A percentile compares a stretch with the other conserved stretches of the same genome.
Conservation (phyloP, 2,888 invertebrate genomes). For the Eristalis intricaria region DNA sequence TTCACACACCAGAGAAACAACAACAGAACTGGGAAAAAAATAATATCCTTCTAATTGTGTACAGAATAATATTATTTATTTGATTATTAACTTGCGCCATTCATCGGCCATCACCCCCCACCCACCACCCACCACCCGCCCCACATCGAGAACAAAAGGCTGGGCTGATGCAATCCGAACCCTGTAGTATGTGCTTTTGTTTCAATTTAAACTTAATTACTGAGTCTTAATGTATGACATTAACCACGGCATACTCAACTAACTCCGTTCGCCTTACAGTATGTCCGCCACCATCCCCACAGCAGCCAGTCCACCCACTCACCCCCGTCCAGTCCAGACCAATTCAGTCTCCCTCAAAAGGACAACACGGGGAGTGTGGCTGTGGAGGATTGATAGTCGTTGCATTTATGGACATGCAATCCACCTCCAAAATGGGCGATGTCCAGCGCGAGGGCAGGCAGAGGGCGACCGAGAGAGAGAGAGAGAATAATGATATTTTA, state of each 20-base stretch:
- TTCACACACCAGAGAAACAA: not conserved
- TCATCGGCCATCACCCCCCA: not conserved
- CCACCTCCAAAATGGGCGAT: too few species aligned
- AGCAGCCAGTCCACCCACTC: too few species aligned
- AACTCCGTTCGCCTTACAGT: too few species aligned
- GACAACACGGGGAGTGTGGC: too few species aligned
- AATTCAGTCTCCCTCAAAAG: too few species aligned
- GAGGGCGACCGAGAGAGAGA: too few species aligned
- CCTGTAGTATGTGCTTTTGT: constrained; percentile 3
- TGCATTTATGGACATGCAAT: too few species aligned
- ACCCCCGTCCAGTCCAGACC: too few species aligned
- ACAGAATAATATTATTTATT: constrained; percentile 31
- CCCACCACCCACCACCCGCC: not conserved
- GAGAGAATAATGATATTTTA: not conserved
- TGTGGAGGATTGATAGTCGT: too few species aligned
- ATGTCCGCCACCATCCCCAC: too few species aligned
- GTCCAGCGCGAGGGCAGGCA: too few species aligned
- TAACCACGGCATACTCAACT: not conserved
- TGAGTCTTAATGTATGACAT: constrained; percentile 26
- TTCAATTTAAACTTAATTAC: constrained; percentile 47
- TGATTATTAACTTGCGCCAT: not conserved
- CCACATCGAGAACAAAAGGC: too few species aligned
- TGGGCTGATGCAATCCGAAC: not conserved
- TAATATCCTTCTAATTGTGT: not conserved
- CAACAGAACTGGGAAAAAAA: not conserved